Evolutionary conservation across 2,797 vertebrate species (phyloP), one percentile per base, ranked within the genome.

Genomic region (Lates japonicus): DNA sequence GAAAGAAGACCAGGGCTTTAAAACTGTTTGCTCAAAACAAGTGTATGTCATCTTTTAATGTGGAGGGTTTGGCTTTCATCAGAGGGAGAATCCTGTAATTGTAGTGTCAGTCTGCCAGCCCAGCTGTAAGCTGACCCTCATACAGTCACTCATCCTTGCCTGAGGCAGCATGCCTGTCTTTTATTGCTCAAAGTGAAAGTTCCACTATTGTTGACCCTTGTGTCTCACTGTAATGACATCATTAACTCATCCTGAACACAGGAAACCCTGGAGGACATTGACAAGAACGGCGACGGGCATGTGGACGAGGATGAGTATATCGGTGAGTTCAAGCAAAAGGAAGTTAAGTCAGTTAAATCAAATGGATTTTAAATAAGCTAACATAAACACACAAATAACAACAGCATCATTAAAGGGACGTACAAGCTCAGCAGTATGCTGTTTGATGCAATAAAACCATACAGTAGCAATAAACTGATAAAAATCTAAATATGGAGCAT

Each of bases 251-350:
- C 88, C 19, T 88, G 61, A 83, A 62, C 70, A 74, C 93, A 99
- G 98, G 98, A 99, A 96, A 99, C 98, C 2, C 91, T 99, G 91
- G 98, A 99, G 93, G 98, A 99, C 93, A 98, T 99, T 55, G 98
- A 99, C 94, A 99, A 97, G 95, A 97, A 99, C 0, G 94, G 88
- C 6, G 98, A 99, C 25, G 98, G 98, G 60, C 96, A 97, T 64
- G 97, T 99, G 86, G 98, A 99, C 90, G 97, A 98, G 90, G 97
- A 99, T 8, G 98, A 99, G 82, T 99, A 99, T 81, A 98, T 99
- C 13, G 98, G 98, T 99, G 93, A 95, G 97, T 88, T 65, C 29
- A 54, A 74, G 19, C 19, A 52, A 58, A 20, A 29, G 25, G 0
- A 17, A 46, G 71, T 20, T 5, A 71, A 62, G 44, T 11, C 0